These are phyloP conservation scores for Stenoptilia bipunctidactyla DNA, from an alignment of 2,888 invertebrate species.

Conservation along the genomic window DNA sequence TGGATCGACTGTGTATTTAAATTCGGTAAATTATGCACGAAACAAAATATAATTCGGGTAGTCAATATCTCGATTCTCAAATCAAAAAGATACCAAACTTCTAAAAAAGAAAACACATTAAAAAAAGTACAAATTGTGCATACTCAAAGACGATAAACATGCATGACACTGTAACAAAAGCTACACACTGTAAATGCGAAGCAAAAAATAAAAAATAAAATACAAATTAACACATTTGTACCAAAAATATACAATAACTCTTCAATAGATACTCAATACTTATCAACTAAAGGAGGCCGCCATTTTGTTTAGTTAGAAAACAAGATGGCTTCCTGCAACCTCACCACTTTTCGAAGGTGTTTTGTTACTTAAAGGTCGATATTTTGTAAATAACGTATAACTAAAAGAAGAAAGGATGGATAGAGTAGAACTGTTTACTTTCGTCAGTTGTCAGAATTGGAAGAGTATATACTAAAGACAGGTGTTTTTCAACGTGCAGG, in stretches of 20 bases:
- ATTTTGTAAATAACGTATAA: too few species aligned
- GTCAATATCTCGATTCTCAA: constrained; percentile 17
- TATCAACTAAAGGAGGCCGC: constrained; percentile 52
- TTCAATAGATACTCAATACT: constrained; percentile 52
- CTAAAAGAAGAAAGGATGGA: too few species aligned
- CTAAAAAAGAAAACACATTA: constrained; percentile 6
- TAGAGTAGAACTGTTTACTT: background rate
- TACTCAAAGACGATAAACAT: constrained; percentile 66
- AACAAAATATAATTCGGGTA: constrained; percentile 7
- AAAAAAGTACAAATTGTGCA: constrained; percentile 61
- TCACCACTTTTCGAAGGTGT: background rate
- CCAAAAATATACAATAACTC: constrained; percentile 39
- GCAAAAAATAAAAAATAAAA: constrained; percentile 47
- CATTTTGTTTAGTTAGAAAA: constrained; percentile 41
- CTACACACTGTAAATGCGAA: constrained; percentile 67
- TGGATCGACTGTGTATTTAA: background rate
- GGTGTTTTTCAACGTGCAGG: constrained; percentile 31
- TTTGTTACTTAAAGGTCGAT: too few species aligned
- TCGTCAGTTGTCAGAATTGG: background rate
- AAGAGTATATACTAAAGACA: constrained; percentile 20
- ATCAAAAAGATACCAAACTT: background rate
- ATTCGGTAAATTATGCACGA: background rate
- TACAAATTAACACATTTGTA: constrained; percentile 53
- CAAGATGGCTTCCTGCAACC: constrained; percentile 48
- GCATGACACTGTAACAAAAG: constrained; percentile 67